Evolutionary conservation across 2,888 invertebrate genomes (phyloP).

Genomic region (Oxystoma pomonae): DNA sequence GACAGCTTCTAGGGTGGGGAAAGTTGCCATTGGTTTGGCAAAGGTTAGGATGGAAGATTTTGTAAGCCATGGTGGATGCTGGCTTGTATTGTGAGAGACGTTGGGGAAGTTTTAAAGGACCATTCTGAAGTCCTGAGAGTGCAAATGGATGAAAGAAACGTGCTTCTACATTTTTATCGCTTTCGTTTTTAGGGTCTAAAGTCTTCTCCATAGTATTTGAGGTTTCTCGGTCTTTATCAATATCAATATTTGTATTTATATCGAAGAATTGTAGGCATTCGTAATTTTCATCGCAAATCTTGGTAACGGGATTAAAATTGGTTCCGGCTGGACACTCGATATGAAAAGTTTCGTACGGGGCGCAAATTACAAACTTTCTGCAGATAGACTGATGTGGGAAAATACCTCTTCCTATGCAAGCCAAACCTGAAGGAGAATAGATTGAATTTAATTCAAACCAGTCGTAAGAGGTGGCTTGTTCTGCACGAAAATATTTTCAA

Average conservation of each 20-base stretch:
- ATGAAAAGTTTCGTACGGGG: not conserved
- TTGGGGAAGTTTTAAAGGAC: not conserved
- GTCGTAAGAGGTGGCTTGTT: too few species aligned
- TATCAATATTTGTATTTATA: too few species aligned
- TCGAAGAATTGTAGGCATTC: not conserved
- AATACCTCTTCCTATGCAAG: not conserved
- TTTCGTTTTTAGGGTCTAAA: too few species aligned
- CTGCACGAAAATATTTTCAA: too few species aligned
- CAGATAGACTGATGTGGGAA: not conserved
- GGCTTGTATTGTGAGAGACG: not conserved
- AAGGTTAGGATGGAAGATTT: not conserved
- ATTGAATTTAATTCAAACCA: too few species aligned
- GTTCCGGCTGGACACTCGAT: not conserved
- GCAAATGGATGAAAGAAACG: too few species aligned
- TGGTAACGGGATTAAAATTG: not conserved
- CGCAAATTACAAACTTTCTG: not conserved
- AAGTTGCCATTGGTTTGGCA: not conserved
- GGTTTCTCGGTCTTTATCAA: too few species aligned
- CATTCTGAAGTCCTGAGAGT: not conserved
- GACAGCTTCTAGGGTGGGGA: not conserved
- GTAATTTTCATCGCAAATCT: not conserved
- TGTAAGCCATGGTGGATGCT: not conserved
- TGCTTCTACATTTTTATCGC: too few species aligned
- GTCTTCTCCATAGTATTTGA: too few species aligned
- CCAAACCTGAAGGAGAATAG: not conserved